Conservation (phyloP, 1,140 invertebrate genomes). For the Pteromalus puparum region DNA sequence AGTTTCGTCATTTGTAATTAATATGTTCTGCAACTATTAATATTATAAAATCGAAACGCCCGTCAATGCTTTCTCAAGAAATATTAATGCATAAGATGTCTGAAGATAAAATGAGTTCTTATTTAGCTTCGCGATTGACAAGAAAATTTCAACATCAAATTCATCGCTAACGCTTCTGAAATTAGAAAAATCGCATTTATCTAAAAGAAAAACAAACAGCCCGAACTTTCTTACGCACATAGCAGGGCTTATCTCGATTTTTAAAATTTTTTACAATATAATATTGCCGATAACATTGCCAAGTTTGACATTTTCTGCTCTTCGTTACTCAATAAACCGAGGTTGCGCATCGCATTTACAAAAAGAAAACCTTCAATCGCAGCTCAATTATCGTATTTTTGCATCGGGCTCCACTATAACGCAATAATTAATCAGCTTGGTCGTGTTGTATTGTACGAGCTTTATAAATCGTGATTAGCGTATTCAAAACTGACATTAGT, state of each 20-base stretch:
- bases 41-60: no score
- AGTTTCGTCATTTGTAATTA: no score
- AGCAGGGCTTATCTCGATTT: neutral
- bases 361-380: constrained; percentile 5
- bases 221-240: no score
- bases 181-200: no score
- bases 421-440: constrained; percentile 21
- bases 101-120: no score
- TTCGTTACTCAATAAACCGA: neutral
- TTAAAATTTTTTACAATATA: neutral
- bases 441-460: constrained; percentile 9
- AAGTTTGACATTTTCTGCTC: neutral
- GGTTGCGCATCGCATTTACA: neutral
- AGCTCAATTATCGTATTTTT: constrained; percentile 15
- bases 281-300: neutral
- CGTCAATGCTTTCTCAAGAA: no score
- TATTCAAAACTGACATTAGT: neutral
- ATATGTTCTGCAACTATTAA: no score
- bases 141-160: neutral
- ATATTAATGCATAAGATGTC: no score
- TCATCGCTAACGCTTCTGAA: no score
- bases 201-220: no score
- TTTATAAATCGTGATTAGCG: neutral
- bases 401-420: neutral
- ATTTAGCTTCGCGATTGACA: neutral